These are phyloP conservation scores for Lepidostoma basale DNA, from an alignment of 1,140 invertebrate genomes.

Conservation along the genomic window DNA sequence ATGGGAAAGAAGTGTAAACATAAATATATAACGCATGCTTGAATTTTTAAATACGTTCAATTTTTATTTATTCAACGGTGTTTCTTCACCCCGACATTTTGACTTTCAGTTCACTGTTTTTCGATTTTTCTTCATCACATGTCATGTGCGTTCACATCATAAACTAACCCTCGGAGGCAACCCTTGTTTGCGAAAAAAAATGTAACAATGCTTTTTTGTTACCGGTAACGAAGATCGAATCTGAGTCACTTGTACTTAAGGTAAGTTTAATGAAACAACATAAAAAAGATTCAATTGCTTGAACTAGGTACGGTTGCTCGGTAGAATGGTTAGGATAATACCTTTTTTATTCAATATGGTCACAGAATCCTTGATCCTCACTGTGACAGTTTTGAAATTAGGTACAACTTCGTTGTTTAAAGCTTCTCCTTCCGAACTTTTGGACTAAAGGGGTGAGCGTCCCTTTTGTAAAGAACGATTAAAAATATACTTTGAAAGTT, in stretches of 20 bases:
- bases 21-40: too few relatives aligned
- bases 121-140: slow-evolving; percentile 46
- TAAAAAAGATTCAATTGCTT: slow-evolving; percentile 20
- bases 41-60: slow-evolving; percentile 44
- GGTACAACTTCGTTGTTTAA: slow-evolving; percentile 1
- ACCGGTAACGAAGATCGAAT: slow-evolving; percentile 28
- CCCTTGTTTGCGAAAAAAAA: slow-evolving; percentile 32
- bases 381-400: slow-evolving; percentile 28
- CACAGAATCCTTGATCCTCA: background rate
- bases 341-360: background rate
- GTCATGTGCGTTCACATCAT: slow-evolving; percentile 46
- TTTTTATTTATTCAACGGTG: slow-evolving; percentile 22
- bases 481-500: slow-evolving; percentile 16
- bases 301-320: slow-evolving; percentile 11
- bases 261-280: slow-evolving; percentile 30
- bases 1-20: too few relatives aligned
- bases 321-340: slow-evolving; percentile 5
- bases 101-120: slow-evolving; percentile 45
- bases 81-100: slow-evolving; percentile 4
- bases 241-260: slow-evolving; percentile 26
- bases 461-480: slow-evolving; percentile 15
- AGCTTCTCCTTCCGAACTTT: background rate
- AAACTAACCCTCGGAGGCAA: slow-evolving; percentile 35
- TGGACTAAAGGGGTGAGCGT: background rate
- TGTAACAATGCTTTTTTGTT: slow-evolving; percentile 36